Percentiles rank a stretch among this genome's conserved stretches.
Conservation (phyloP, 2,888 invertebrate species). For the Frankliniella fusca region DNA sequence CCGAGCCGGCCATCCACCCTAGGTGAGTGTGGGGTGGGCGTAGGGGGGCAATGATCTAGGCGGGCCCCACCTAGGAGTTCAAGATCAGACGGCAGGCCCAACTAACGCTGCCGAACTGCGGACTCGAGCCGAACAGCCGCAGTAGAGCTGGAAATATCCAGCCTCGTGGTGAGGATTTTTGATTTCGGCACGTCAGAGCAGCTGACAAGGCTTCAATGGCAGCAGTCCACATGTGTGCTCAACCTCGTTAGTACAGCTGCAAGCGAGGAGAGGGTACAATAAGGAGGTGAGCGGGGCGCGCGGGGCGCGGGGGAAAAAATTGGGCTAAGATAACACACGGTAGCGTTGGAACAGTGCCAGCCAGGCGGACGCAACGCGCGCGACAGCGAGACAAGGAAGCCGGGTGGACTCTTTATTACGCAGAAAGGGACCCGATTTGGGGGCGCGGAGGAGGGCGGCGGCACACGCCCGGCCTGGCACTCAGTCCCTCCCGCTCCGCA, state of each 20-base stretch:
- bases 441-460: neutral
- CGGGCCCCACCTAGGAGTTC: neutral
- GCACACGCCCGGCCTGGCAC: neutral
- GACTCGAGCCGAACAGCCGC: too few relatives aligned
- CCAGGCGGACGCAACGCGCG: neutral
- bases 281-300: neutral
- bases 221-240: neutral
- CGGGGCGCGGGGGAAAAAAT: neutral
- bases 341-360: neutral
- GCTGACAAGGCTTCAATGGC: neutral
- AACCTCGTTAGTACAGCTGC: neutral
- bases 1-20: too few relatives aligned
- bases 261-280: too few relatives aligned
- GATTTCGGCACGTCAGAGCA: neutral
- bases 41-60: neutral
- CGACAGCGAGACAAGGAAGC: neutral
- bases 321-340: slow-evolving; percentile 7
- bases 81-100: neutral
- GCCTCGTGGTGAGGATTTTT: neutral
- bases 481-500: neutral
- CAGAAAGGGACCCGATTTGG: neutral
- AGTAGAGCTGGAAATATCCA: neutral
- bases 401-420: neutral
- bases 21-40: too few relatives aligned
- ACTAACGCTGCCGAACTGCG: neutral